These are phyloP conservation scores for Holothuria scabra DNA, from an alignment of 53 echinoderm and acorn worm genomes.

Conservation along the genomic window DNA sequence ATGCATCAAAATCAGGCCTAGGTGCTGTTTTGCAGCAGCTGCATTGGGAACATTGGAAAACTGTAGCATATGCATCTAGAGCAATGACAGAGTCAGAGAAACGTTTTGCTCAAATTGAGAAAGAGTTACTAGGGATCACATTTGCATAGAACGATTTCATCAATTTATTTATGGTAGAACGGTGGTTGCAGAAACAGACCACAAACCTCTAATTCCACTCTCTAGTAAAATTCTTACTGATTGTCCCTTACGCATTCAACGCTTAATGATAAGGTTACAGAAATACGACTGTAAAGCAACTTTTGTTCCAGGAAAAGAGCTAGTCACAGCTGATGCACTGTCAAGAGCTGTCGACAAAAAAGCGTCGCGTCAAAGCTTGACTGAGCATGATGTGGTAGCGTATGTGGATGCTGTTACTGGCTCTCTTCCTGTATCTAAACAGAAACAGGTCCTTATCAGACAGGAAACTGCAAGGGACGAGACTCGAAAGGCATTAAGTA, in stretches of 20 bases:
- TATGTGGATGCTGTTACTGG: no score
- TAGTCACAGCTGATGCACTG: no score
- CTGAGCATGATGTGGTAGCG: no score
- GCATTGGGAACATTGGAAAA: background rate
- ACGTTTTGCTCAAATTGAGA: background rate
- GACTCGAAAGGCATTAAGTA: no score
- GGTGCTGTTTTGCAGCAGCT: background rate
- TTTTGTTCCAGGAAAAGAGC: no score
- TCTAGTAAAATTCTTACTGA: slow-evolving; percentile 12
- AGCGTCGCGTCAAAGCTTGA: no score
- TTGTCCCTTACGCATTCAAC: slow-evolving; percentile 52
- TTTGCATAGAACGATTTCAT: slow-evolving; percentile 64
- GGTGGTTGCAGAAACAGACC: slow-evolving; percentile 51
- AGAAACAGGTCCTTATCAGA: no score
- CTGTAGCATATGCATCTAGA: background rate
- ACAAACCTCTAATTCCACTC: slow-evolving; percentile 51
- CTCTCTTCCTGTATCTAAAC: no score
- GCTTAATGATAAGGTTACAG: no score
- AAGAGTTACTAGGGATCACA: background rate
- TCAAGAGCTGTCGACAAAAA: no score
- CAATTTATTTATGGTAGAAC: slow-evolving; percentile 53
- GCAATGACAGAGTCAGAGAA: background rate
- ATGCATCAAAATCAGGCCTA: background rate
- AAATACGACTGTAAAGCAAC: no score
- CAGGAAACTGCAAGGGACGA: no score